Evolutionary conservation across 2,113 vertebrate species (phyloP).

Genomic region (Rattus rattus): DNA sequence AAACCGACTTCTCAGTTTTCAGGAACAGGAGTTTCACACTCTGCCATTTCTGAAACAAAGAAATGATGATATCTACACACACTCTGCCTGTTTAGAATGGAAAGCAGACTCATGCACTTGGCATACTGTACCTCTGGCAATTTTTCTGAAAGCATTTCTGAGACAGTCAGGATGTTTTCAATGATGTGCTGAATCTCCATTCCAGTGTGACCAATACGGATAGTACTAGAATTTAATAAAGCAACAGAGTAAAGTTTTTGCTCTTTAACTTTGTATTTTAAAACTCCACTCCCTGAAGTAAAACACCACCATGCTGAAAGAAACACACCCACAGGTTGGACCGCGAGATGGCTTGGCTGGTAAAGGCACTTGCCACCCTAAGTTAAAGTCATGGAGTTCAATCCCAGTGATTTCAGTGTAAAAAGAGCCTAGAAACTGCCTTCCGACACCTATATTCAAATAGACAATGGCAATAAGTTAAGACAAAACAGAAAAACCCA

Average conservation of each 20-base stretch:
- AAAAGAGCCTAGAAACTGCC: not conserved
- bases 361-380: not conserved
- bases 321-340: not conserved
- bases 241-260: not conserved
- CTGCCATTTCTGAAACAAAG: conserved; percentile 85
- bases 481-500: not conserved
- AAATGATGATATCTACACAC: accelerated
- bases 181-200: conserved; percentile 62
- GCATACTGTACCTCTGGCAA: conserved; percentile 62
- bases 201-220: conserved; percentile 72
- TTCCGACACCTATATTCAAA: not conserved
- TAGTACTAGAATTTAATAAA: conserved; percentile 53
- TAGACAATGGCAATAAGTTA: not conserved
- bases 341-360: not conserved
- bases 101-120: accelerated
- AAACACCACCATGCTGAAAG: not conserved
- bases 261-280: not conserved
- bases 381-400: not conserved
- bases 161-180: conserved; percentile 52
- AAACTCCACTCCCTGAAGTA: not conserved
- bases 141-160: conserved; percentile 49
- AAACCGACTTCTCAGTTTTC: conserved; percentile 88
- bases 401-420: not conserved
- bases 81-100: not conserved
- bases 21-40: conserved; percentile 89